phyloP scores from a whole-genome alignment of 2,888 invertebrate genomes.

The Neoitamus cyanurus region DNA sequence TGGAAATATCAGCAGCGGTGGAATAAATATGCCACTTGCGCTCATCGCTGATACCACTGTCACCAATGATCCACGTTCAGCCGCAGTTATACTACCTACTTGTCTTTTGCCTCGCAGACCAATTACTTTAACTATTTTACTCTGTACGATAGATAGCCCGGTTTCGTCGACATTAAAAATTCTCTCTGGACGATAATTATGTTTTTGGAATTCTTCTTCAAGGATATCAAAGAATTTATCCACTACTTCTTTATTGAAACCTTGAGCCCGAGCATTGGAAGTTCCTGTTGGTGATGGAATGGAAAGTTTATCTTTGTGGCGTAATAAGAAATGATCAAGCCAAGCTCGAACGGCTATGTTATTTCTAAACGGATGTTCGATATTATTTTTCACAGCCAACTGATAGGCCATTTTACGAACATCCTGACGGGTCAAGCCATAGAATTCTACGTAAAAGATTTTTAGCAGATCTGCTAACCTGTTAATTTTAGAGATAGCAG shows the following conservation, averaged over 20 bases:
- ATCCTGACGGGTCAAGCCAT: neutral
- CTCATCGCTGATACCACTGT: neutral
- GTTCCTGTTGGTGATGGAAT: neutral
- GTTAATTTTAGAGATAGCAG: no score
- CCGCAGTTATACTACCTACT: neutral
- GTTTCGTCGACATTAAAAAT: neutral
- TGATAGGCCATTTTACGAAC: neutral
- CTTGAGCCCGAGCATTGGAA: neutral
- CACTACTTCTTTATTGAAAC: neutral
- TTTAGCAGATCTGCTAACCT: no score
- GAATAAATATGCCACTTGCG: neutral
- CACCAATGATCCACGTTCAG: neutral
- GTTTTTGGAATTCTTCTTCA: neutral
- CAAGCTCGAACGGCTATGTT: neutral
- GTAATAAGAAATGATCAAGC: neutral
- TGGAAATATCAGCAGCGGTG: neutral
- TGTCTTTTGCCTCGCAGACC: neutral
- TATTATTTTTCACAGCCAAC: neutral
- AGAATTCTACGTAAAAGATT: no score
- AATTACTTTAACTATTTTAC: neutral
- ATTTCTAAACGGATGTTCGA: neutral
- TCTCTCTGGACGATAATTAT: neutral
- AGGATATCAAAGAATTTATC: neutral
- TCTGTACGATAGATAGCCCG: neutral
- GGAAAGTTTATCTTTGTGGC: neutral